Percentiles rank a stretch among this genome's conserved stretches.
Conservation (phyloP, 2,113 vertebrate genomes). For the Ammodytes dubius region DNA sequence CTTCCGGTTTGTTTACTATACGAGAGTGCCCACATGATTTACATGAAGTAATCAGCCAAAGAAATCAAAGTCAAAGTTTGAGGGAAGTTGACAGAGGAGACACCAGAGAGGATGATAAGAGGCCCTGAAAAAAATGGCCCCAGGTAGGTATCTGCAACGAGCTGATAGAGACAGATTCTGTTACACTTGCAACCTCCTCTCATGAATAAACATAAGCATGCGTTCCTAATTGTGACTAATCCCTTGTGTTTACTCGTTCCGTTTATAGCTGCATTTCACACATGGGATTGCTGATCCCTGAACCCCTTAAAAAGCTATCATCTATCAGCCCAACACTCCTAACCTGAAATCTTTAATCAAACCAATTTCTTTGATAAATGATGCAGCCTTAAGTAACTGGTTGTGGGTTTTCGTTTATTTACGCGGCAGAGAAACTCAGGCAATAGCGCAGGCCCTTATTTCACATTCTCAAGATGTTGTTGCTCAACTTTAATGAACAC, state of each 20-base stretch:
- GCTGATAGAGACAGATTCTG: constrained; percentile 60
- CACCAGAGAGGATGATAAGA: constrained; percentile 55
- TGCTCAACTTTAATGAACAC: constrained; percentile 40
- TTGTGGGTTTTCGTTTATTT: not conserved
- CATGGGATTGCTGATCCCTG: constrained; percentile 46
- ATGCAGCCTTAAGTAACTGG: constrained; percentile 36
- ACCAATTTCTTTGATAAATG: constrained; percentile 64
- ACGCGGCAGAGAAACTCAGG: not conserved
- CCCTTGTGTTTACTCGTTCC: constrained; percentile 53
- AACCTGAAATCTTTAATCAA: constrained; percentile 56
- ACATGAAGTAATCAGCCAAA: constrained; percentile 15
- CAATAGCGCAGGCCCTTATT: constrained; percentile 16
- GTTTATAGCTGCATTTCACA: constrained; percentile 61
- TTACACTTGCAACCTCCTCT: constrained; percentile 34
- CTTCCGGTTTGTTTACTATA: not conserved
- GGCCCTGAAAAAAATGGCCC: constrained; percentile 34
- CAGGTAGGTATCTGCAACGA: constrained; percentile 48
- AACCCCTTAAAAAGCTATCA: constrained; percentile 39
- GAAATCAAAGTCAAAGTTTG: constrained; percentile 31
- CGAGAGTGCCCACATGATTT: not conserved
- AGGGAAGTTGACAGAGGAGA: constrained; percentile 15
- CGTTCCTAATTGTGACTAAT: constrained; percentile 73
- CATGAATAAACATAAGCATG: constrained; percentile 72
- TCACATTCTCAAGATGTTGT: constrained; percentile 20
- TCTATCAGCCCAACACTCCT: constrained; percentile 47